Evolutionary conservation across 2,113 vertebrate species (phyloP), one percentile per base, ranked within the genome.

Genomic region (Solenodon paradoxus): DNA sequence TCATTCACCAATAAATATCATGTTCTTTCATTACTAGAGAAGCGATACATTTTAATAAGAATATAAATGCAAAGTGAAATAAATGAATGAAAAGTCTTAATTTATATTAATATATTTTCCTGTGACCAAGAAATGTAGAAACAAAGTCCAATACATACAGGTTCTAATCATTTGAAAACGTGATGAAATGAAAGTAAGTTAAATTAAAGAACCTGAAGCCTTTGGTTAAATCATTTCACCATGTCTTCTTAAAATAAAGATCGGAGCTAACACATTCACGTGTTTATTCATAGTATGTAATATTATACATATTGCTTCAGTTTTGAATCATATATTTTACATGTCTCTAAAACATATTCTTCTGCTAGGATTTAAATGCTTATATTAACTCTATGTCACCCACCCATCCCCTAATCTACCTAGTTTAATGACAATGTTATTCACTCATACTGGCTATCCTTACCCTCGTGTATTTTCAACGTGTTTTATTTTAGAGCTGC

Each of bases 171-270:
- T 59, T 95, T 64, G 22, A 75, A 89, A 89, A 83, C 0, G 40
- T 82, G 66, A 66, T 66, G 26, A 32, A 35, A 95, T n/a, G 66
- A 92, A 93, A 90, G 32, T 19, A 63, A 79, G 85, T 42, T 88
- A 71, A 69, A 42, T 49, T 32, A 85, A 11, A 80, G 26, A 68
- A 13, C 26, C 69, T 20, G 0, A 79, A 45, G 71, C 69, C n/a
- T 68, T 66, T 55, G n/a, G 42, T 64, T 85, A 92, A 96, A 87
- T 83, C 85, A 90, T 35, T 85, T 42, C 75, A 57, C 16, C 30
- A 10, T 20, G 55, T 24, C 13, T 80, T 61, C 32, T 30, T 47
- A 40, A 35, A 3, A 28, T 51, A 89, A 86, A 75, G 17, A 42
- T 81, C 40, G 68, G 17, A 78, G 6, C 82, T 69, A 66, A 90